Percentiles rank a stretch among this genome's conserved stretches.
phyloP scores from a whole-genome alignment of 2,888 invertebrate species.

The Pristionchus maxplancki region DNA sequence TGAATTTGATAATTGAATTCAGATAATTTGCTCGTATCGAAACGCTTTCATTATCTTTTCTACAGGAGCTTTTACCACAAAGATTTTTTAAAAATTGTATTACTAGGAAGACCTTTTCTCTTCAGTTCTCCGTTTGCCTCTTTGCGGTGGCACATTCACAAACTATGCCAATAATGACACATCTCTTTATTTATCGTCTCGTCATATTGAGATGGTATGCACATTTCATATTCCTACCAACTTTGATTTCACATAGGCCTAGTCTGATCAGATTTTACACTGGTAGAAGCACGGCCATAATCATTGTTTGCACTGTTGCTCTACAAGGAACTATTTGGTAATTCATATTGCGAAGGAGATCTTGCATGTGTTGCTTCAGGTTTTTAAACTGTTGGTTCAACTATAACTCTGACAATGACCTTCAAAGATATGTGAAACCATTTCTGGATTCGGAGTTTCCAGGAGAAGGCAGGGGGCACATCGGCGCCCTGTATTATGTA shows the following conservation, averaged over 20 bases:
- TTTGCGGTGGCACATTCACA: background rate
- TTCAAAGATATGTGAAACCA: background rate
- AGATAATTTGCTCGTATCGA: background rate
- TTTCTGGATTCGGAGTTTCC: constrained; percentile 9
- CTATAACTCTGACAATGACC: background rate
- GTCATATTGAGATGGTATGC: background rate
- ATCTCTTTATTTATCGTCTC: background rate
- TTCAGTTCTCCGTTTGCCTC: background rate
- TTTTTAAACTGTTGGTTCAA: constrained; percentile 14
- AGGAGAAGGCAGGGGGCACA: constrained; percentile 6
- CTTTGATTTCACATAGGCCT: background rate
- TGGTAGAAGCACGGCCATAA: background rate
- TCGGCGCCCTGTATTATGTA: constrained; percentile 16
- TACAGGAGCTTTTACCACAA: background rate
- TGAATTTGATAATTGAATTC: no score
- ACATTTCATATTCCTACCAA: no score
- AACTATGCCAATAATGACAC: background rate
- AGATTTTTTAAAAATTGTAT: background rate
- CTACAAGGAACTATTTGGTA: background rate
- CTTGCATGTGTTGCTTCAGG: background rate
- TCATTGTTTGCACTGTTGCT: background rate
- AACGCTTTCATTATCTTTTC: constrained; percentile 1
- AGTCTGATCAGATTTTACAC: background rate
- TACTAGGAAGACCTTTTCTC: background rate
- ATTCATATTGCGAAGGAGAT: background rate